Conservation (phyloP, 1,140 invertebrate species). For the Diorhabda carinulata region DNA sequence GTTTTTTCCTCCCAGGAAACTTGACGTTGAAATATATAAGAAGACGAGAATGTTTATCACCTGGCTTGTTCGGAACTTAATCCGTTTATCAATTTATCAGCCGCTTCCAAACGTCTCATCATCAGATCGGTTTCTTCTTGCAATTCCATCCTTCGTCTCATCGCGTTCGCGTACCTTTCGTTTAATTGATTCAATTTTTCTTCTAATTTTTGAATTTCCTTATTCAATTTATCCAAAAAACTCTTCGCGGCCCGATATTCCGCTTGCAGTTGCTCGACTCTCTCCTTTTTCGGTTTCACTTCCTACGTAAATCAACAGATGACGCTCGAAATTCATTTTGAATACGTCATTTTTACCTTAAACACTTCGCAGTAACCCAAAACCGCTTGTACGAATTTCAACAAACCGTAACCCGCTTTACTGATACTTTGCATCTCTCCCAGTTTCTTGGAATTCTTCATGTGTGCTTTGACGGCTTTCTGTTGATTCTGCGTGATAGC, state of each 20-base stretch:
- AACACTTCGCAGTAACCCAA: slow-evolving; percentile 81
- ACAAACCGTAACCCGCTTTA: slow-evolving; percentile 75
- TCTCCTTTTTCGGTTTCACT: slow-evolving; percentile 84
- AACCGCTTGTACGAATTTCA: slow-evolving; percentile 82
- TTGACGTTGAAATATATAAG: too few relatives aligned
- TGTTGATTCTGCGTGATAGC: slow-evolving; percentile 71
- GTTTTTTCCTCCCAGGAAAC: too few relatives aligned
- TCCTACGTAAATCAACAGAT: slow-evolving; percentile 48
- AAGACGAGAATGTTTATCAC: not conserved
- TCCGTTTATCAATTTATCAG: slow-evolving; percentile 79
- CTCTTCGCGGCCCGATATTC: slow-evolving; percentile 57
- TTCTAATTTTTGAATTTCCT: slow-evolving; percentile 71
- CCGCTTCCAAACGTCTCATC: slow-evolving; percentile 72
- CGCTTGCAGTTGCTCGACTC: slow-evolving; percentile 69
- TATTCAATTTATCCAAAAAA: slow-evolving; percentile 71
- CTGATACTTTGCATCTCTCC: slow-evolving; percentile 73
- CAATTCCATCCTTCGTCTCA: slow-evolving; percentile 67
- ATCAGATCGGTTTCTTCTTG: slow-evolving; percentile 82
- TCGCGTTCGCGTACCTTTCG: slow-evolving; percentile 70
- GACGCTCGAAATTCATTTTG: too few relatives aligned
- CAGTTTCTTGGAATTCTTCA: slow-evolving; percentile 67
- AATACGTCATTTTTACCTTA: slow-evolving; percentile 40
- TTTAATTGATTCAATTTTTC: slow-evolving; percentile 65
- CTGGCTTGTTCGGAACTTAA: slow-evolving; percentile 72
- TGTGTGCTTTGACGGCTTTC: slow-evolving; percentile 63